A percentile compares a stretch with the other conserved stretches of the same genome.
Evolutionary conservation across 2,113 vertebrate genomes (phyloP).

Genomic region (Poeciliopsis turrubarensis): DNA sequence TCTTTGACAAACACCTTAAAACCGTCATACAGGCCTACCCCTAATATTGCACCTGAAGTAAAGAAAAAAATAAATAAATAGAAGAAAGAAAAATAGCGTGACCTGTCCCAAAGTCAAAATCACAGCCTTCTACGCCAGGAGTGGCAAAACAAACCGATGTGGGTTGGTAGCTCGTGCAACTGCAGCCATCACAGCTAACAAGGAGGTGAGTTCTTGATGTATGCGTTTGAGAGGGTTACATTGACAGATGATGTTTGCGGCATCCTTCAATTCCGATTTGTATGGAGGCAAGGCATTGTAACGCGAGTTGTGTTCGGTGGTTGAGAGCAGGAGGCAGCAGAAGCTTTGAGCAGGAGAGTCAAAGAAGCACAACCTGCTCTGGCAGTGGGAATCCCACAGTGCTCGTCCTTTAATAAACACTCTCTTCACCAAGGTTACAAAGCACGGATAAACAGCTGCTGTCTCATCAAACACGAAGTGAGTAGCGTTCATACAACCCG

Average conservation of each 20-base stretch:
- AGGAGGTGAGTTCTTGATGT: conserved; percentile 42
- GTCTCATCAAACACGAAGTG: too few species aligned
- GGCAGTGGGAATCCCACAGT: too few species aligned
- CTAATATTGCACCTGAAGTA: conserved; percentile 40
- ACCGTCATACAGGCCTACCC: conserved; percentile 46
- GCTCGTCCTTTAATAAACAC: too few species aligned
- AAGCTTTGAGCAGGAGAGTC: too few species aligned
- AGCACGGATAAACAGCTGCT: too few species aligned
- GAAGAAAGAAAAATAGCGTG: conserved; percentile 21
- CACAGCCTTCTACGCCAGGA: conserved; percentile 15
- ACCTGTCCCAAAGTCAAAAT: conserved; percentile 2
- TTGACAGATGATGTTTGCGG: conserved; percentile 37
- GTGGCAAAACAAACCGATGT: conserved; percentile 29
- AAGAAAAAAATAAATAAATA: conserved; percentile 37
- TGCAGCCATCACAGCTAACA: conserved; percentile 61
- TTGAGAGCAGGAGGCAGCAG: too few species aligned
- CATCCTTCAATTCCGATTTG: conserved; percentile 50
- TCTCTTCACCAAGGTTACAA: too few species aligned
- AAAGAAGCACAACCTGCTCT: too few species aligned
- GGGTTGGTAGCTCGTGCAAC: conserved; percentile 21
- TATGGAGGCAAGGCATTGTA: conserved; percentile 6
- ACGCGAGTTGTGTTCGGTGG: too few species aligned
- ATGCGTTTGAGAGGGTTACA: conserved; percentile 53
- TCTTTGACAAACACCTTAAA: conserved; percentile 71
- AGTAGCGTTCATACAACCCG: too few species aligned